Conservation (phyloP, 35 echinoderm and acorn worm species). For the Heliocidaris erythrogramma region DNA sequence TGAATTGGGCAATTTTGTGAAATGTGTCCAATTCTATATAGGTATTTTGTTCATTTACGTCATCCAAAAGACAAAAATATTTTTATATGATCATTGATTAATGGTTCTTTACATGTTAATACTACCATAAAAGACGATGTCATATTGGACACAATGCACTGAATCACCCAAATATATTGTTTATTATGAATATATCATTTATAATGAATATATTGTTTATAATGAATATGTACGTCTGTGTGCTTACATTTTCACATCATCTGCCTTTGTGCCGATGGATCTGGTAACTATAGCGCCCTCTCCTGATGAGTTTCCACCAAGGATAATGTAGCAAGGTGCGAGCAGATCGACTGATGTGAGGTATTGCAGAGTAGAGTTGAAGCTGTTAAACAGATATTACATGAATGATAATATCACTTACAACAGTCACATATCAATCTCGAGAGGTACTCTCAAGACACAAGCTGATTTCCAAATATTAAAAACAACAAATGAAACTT, state of each 20-base stretch:
- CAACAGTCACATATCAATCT: neutral
- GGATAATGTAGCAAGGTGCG: slow-evolving; percentile 88
- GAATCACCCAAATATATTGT: no score
- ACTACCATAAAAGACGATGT: no score
- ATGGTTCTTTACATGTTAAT: no score
- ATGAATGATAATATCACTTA: neutral
- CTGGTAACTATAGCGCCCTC: slow-evolving; percentile 87
- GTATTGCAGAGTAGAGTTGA: slow-evolving; percentile 13
- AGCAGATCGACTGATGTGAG: slow-evolving; percentile 53
- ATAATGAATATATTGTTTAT: no score
- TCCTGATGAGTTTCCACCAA: slow-evolving; percentile 87
- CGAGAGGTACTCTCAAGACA: neutral
- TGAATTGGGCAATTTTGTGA: no score
- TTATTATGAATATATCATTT: no score
- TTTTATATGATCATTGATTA: no score
- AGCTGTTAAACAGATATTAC: neutral
- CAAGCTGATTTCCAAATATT: neutral
- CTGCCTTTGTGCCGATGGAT: slow-evolving; percentile 34
- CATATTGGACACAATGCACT: no score
- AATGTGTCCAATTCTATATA: no score
- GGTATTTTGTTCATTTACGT: no score
- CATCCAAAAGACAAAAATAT: no score
- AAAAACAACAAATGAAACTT: neutral
- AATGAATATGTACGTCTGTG: neutral
- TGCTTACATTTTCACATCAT: slow-evolving; percentile 40